These are phyloP conservation scores for Gorsachius magnificus DNA, from an alignment of 2,797 vertebrate genomes.

Conservation along the genomic window DNA sequence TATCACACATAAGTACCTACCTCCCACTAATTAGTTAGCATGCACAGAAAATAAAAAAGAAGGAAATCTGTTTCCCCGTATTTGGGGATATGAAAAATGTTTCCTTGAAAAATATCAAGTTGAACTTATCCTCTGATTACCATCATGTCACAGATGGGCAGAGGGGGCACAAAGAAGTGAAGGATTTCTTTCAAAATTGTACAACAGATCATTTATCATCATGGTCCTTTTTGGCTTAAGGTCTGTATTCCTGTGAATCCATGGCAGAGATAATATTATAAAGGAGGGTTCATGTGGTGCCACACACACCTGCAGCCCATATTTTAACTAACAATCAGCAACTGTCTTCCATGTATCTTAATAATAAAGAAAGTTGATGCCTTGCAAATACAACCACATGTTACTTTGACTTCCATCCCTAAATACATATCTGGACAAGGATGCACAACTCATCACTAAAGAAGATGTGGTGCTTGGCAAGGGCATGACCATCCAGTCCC, in stretches of 20 bases:
- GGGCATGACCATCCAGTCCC: too few relatives aligned
- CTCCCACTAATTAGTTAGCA: neutral
- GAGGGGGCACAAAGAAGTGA: neutral
- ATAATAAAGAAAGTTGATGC: neutral
- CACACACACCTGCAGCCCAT: neutral
- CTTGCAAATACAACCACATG: neutral
- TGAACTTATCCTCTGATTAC: neutral
- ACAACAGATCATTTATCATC: neutral
- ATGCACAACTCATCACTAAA: neutral
- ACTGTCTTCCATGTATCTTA: neutral
- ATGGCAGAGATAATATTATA: neutral
- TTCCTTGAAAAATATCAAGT: neutral
- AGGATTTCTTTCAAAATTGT: neutral
- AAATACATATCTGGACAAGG: neutral
- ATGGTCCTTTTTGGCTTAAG: neutral
- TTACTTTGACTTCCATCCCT: neutral
- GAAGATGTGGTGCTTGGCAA: neutral
- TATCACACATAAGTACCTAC: accelerated
- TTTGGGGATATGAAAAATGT: neutral
- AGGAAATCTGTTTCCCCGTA: neutral
- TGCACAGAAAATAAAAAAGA: neutral
- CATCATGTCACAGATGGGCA: neutral
- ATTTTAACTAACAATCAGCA: neutral
- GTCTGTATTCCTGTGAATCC: neutral
- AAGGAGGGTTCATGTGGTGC: neutral